These are phyloP conservation scores for Magallana gigas DNA, from an alignment of 1,140 invertebrate species.

Conservation along the genomic window DNA sequence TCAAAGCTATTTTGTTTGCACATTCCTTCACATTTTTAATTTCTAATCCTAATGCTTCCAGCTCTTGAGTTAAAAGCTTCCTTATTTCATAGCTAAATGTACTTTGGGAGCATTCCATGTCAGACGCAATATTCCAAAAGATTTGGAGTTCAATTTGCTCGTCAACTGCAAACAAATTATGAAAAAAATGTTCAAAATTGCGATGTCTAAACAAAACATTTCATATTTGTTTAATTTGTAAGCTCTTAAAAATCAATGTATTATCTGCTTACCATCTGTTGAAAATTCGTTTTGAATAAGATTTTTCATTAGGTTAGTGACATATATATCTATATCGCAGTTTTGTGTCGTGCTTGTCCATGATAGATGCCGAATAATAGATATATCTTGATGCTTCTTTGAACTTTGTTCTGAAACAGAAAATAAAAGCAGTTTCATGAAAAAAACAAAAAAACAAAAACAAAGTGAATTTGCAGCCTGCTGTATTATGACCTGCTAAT, in stretches of 20 bases:
- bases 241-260: background rate
- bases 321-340: background rate
- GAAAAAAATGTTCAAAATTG: background rate
- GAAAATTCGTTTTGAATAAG: background rate
- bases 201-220: background rate
- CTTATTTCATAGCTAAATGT: background rate
- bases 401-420: background rate
- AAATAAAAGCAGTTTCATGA: no score
- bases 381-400: background rate
- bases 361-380: background rate
- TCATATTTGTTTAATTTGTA: background rate
- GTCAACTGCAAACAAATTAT: background rate
- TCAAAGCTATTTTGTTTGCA: background rate
- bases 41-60: background rate
- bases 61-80: background rate
- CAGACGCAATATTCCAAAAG: background rate
- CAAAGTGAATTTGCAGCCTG: no score
- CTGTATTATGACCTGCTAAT: no score
- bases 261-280: background rate
- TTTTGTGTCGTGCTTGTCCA: background rate
- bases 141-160: background rate
- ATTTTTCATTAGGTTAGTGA: constrained; percentile 5
- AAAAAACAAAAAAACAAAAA: no score
- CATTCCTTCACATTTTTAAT: background rate
- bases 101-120: background rate